Base-by-base conservation (phyloP, 2,888 invertebrate genomes). In the Heliconius cydno region DNA sequence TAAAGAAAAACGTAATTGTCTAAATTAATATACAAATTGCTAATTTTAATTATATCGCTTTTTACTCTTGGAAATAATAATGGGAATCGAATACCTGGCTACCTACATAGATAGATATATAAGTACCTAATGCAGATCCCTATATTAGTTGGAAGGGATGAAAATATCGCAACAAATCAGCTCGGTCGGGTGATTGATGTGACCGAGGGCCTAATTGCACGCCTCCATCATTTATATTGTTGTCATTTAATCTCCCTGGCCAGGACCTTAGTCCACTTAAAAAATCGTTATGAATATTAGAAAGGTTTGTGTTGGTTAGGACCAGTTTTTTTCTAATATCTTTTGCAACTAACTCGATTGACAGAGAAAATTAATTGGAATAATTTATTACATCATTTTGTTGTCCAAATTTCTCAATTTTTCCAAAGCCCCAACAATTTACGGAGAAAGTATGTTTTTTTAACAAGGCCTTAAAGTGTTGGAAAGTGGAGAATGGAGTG, bases 141-240 rank as follows among this genome's bases (percentile, higher is more conserved):
- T 38, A 52, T 19, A 60, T 57, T 70, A 77, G 72, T 67, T 67
- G 78, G 74, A 52, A 41, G 73, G 77, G 73, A 83, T 80, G 86
- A 88, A 89, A 90, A 88, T 87, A 84, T 85, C 85, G 80, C 82
- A 86, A 86, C 86, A 87, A 90, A 90, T 90, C 89, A 89, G 87
- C 87, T 86, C 65, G 84, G 83, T 82, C 84, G 86, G 83, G 88
- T 91, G 92, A 92, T 92, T 88, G 91, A 93, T 92, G 90, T 81
- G 84, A 83, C 84, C 78, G 81, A 80, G 79, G 84, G 84, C 89
- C 90, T 92, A 91, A 92, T 92, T 91, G 91, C 88, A 63, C 81
- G 85, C 86, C 87, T 87, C 88, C 87, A 89, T 92, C 92, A 91
- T 90, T 91, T 91, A 90, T 92, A 92, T 89, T 88, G 89, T 86